These are phyloP conservation scores for Micronycteris hirsuta DNA, from an alignment of 2,113 vertebrate genomes.

Conservation along the genomic window DNA sequence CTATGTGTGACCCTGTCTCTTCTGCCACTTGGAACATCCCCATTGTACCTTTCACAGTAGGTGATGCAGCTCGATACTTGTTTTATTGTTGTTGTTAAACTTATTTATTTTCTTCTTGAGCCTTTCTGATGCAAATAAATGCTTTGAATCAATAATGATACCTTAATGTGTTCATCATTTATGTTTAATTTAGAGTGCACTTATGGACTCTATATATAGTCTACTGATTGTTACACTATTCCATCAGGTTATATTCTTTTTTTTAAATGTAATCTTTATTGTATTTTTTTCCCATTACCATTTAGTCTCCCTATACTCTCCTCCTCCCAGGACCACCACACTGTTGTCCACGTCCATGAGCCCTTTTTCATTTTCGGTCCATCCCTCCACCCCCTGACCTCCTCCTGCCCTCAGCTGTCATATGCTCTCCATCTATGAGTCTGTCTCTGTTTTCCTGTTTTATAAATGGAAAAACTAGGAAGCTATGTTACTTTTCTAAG, in stretches of 20 bases:
- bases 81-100: not conserved
- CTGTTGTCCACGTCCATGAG: too few species aligned
- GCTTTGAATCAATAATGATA: not conserved
- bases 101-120: constrained; percentile 1
- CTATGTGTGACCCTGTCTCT: not conserved
- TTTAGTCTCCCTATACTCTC: too few species aligned
- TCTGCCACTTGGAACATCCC: not conserved
- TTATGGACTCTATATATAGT: not conserved
- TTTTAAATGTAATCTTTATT: too few species aligned
- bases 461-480: not conserved
- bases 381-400: too few species aligned
- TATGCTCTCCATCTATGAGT: too few species aligned
- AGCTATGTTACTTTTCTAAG: not conserved
- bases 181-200: not conserved
- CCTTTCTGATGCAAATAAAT: not conserved
- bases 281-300: too few species aligned
- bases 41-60: not conserved
- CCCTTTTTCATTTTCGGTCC: too few species aligned
- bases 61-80: not conserved
- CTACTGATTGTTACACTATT: not conserved
- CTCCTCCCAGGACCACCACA: too few species aligned
- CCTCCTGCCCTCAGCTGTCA: too few species aligned
- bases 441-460: not conserved
- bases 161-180: not conserved
- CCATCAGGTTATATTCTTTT: not conserved